Percentiles rank a stretch among this genome's conserved stretches.
phyloP scores from a whole-genome alignment of 1,140 invertebrate species.

The Drosophila littoralis region DNA sequence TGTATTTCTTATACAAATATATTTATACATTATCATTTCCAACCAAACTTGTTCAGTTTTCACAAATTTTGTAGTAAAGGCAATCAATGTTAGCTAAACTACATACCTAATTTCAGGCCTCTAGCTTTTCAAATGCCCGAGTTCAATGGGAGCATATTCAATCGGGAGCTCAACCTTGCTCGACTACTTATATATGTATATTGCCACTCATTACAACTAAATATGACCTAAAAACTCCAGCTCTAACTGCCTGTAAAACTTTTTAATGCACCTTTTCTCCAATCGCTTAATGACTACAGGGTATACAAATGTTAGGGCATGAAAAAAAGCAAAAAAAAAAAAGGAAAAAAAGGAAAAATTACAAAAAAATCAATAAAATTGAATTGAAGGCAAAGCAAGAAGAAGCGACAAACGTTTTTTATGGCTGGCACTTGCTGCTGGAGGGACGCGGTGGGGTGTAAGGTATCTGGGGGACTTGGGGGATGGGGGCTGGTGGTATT shows the following conservation, averaged over 20 bases:
- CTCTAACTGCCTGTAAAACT: not conserved
- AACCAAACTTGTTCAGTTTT: too few relatives aligned
- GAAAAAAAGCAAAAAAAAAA: constrained; percentile 5
- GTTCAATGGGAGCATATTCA: too few relatives aligned
- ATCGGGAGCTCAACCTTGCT: too few relatives aligned
- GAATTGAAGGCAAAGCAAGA: constrained; percentile 57
- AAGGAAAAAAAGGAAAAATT: constrained; percentile 4
- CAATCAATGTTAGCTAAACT: too few relatives aligned
- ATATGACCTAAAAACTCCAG: too few relatives aligned
- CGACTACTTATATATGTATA: too few relatives aligned
- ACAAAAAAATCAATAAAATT: constrained; percentile 73
- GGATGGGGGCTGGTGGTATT: not conserved
- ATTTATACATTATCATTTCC: too few relatives aligned
- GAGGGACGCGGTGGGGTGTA: not conserved
- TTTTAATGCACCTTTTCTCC: constrained; percentile 6
- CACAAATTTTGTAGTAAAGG: too few relatives aligned
- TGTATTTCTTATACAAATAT: too few relatives aligned
- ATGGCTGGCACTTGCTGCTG: constrained; percentile 56
- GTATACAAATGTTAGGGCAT: constrained; percentile 26
- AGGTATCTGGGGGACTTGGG: not conserved
- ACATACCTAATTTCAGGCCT: too few relatives aligned
- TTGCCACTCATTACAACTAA: not conserved
- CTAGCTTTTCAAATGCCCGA: too few relatives aligned
- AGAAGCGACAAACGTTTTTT: constrained; percentile 66
- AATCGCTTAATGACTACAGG: constrained; percentile 11